phyloP scores from a whole-genome alignment of 2,888 invertebrate species.

The Cephus pulcher region DNA sequence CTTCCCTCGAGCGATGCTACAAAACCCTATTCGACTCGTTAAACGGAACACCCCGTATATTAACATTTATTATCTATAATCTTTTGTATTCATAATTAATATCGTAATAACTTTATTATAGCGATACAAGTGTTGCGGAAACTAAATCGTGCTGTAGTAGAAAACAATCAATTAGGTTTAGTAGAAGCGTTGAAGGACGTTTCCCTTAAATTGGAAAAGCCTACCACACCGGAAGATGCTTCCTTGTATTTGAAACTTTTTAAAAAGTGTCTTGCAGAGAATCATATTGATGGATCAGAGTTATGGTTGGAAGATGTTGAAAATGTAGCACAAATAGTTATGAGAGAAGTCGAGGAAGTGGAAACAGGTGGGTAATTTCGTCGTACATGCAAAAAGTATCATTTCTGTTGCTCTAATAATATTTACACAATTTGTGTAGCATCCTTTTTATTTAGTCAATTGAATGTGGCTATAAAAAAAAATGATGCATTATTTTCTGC shows the following conservation, averaged over 20 bases:
- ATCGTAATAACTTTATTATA: slow-evolving; percentile 52
- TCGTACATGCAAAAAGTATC: neutral
- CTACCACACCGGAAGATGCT: slow-evolving; percentile 68
- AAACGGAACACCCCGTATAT: neutral
- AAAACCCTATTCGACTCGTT: neutral
- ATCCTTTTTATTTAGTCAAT: slow-evolving; percentile 43
- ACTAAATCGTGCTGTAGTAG: slow-evolving; percentile 73
- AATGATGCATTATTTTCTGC: slow-evolving; percentile 44
- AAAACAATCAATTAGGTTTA: slow-evolving; percentile 69
- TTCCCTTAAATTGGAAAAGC: slow-evolving; percentile 65
- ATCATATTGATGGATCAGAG: slow-evolving; percentile 68
- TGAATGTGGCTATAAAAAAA: slow-evolving; percentile 49
- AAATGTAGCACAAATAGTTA: slow-evolving; percentile 67
- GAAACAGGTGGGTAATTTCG: slow-evolving; percentile 63
- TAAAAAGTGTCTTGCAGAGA: slow-evolving; percentile 68
- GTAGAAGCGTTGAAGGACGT: slow-evolving; percentile 68
- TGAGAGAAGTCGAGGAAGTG: slow-evolving; percentile 68
- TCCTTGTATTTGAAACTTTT: slow-evolving; percentile 70
- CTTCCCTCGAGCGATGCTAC: neutral
- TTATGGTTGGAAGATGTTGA: slow-evolving; percentile 73
- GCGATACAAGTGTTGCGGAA: slow-evolving; percentile 71
- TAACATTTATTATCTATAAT: neutral
- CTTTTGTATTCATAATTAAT: neutral
- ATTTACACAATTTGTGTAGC: slow-evolving; percentile 35
- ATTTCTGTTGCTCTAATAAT: neutral